Evolutionary conservation across 1,140 invertebrate genomes (phyloP).

Genomic region (Macrobrachium rosenbergii): DNA sequence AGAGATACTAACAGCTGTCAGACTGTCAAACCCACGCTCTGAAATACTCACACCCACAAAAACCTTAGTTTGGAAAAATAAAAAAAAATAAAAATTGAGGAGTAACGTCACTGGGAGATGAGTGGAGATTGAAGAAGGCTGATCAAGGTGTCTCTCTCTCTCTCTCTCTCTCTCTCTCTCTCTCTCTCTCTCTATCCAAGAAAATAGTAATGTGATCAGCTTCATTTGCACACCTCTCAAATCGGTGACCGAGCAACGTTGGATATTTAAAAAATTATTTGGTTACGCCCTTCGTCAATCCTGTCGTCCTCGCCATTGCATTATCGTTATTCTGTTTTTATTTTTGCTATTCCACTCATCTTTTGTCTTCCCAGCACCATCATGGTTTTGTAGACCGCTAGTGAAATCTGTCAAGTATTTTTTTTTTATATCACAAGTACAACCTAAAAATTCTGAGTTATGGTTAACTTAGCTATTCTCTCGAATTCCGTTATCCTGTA

Average conservation of each 20-base stretch:
- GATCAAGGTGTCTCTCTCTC: constrained; percentile 32
- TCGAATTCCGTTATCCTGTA: not conserved
- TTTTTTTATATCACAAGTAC: too few species aligned
- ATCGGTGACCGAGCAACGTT: too few species aligned
- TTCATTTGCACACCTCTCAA: too few species aligned
- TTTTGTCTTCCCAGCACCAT: too few species aligned
- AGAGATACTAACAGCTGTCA: constrained; percentile 3
- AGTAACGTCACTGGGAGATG: constrained; percentile 33
- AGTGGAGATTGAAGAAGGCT: constrained; percentile 18
- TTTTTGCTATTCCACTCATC: not conserved
- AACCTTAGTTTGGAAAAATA: too few species aligned
- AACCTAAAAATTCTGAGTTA: too few species aligned
- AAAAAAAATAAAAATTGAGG: not conserved
- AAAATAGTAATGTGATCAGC: too few species aligned
- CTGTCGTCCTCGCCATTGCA: not conserved
- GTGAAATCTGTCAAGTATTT: too few species aligned
- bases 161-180: constrained; percentile 25
- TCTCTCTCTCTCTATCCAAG: not conserved
- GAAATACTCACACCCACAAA: not conserved
- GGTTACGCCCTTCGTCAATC: not conserved
- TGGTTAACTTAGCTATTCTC: too few species aligned
- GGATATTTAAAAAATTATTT: too few species aligned
- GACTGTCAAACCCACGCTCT: constrained; percentile 8
- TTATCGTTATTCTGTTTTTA: not conserved
- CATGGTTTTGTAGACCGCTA: too few species aligned